Conservation (phyloP, 2,888 invertebrate genomes). For the Drosophila mettleri region DNA sequence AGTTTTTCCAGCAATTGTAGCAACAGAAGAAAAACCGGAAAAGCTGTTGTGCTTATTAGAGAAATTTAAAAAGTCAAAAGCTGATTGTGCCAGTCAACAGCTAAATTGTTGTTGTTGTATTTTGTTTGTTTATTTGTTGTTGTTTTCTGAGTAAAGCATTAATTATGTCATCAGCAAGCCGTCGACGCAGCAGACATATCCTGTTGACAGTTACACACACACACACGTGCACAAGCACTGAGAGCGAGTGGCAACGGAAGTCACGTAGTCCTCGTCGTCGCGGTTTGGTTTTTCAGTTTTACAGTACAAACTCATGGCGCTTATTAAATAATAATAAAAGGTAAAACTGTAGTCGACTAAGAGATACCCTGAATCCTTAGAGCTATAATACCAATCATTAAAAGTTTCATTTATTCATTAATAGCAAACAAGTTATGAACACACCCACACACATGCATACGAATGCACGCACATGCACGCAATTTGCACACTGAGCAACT, state of each 20-base stretch:
- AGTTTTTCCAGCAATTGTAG: conserved; percentile 11
- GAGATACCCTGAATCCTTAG: too few species aligned
- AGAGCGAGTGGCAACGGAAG: conserved; percentile 59
- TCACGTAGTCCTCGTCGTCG: conserved; percentile 34
- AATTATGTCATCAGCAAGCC: conserved; percentile 75
- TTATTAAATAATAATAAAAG: conserved; percentile 57
- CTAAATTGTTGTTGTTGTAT: conserved; percentile 23
- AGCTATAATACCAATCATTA: too few species aligned
- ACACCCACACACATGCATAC: too few species aligned
- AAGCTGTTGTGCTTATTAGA: conserved; percentile 49
- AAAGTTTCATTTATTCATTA: too few species aligned
- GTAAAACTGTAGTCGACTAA: too few species aligned
- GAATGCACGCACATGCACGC: too few species aligned
- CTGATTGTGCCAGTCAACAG: conserved; percentile 36
- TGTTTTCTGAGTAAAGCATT: conserved; percentile 69
- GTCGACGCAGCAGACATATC: conserved; percentile 64
- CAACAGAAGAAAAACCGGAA: conserved; percentile 47
- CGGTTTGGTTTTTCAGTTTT: conserved; percentile 45
- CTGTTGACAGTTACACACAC: conserved; percentile 60
- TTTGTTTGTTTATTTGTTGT: conserved; percentile 24
- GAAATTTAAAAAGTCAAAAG: conserved; percentile 53
- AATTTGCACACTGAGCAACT: too few species aligned
- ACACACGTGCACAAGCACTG: conserved; percentile 12
- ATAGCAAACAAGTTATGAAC: too few species aligned
- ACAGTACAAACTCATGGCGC: conserved; percentile 57